A percentile compares a stretch with the other conserved stretches of the same genome.
These are phyloP conservation scores for Bagarius yarrelli DNA, from an alignment of 2,113 vertebrate species.

Conservation along the genomic window DNA sequence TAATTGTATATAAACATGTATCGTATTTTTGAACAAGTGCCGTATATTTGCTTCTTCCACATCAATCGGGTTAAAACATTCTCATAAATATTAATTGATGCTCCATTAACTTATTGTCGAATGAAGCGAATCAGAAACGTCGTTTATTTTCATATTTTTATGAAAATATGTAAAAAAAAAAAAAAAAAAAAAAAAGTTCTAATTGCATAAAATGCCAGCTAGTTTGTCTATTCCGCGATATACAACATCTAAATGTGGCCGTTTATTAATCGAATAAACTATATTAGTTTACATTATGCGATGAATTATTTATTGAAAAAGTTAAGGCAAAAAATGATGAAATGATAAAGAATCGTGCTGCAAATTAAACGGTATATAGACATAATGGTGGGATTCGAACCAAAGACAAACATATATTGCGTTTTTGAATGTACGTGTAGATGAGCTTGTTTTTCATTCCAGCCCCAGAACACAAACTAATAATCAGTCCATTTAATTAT, in stretches of 20 bases:
- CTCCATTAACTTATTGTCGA: too few species aligned
- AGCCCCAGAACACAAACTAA: slow-evolving; percentile 77
- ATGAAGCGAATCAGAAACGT: neutral
- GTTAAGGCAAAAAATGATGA: neutral
- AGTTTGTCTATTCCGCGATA: neutral
- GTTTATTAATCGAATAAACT: too few species aligned
- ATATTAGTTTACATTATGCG: neutral
- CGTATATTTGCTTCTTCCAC: neutral
- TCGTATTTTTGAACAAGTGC: too few species aligned
- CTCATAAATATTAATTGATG: neutral
- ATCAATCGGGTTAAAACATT: neutral
- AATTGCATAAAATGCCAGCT: neutral
- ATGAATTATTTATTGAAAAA: neutral
- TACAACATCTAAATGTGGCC: neutral
- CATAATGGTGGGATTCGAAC: too few species aligned
- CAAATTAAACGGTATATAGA: too few species aligned
- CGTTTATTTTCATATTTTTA: neutral
- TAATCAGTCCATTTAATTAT: slow-evolving; percentile 81
- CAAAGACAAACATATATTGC: too few species aligned
- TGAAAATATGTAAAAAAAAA: neutral
- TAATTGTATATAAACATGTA: neutral
- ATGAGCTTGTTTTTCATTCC: neutral
- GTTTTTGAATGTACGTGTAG: too few species aligned
- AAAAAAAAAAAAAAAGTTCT: too few species aligned
- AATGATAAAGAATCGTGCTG: neutral